These are phyloP conservation scores for Agriopis aurantiaria DNA, from an alignment of 2,888 invertebrate species.

Conservation along the genomic window DNA sequence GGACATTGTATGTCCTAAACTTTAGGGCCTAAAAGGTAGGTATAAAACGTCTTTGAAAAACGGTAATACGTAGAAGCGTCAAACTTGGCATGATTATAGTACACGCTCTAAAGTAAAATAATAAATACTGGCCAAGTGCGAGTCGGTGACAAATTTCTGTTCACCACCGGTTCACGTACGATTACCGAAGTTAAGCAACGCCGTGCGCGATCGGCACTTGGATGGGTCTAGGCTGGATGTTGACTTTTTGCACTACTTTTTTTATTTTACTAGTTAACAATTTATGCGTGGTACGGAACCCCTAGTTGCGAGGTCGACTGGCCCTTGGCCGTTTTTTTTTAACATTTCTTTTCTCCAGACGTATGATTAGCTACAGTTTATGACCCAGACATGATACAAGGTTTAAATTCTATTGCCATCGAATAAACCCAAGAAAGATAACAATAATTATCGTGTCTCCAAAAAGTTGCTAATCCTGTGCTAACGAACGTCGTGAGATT, in stretches of 20 bases:
- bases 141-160: too few species aligned
- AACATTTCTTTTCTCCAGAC: neutral
- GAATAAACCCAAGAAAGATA: conserved; percentile 3
- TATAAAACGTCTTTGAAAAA: neutral
- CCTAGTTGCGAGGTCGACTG: too few species aligned
- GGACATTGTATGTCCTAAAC: too few species aligned
- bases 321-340: too few species aligned
- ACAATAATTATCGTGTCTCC: conserved; percentile 11
- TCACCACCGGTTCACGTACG: conserved; percentile 72
- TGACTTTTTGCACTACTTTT: too few species aligned
- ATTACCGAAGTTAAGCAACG: conserved; percentile 78
- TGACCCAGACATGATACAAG: conserved; percentile 13
- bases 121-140: too few species aligned
- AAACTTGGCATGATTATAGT: too few species aligned
- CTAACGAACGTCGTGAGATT: conserved; percentile 26
- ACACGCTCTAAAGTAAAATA: neutral
- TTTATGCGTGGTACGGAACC: too few species aligned
- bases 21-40: too few species aligned
- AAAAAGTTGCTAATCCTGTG: conserved; percentile 20
- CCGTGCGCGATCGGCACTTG: conserved; percentile 78
- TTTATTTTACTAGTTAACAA: too few species aligned
- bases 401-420: neutral
- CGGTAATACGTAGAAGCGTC: neutral
- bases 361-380: neutral
- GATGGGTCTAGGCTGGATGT: conserved; percentile 67